Percentiles rank a stretch among this genome's conserved stretches.
phyloP scores from a whole-genome alignment of 2,888 invertebrate genomes.

The Meliscaeva auricollis region DNA sequence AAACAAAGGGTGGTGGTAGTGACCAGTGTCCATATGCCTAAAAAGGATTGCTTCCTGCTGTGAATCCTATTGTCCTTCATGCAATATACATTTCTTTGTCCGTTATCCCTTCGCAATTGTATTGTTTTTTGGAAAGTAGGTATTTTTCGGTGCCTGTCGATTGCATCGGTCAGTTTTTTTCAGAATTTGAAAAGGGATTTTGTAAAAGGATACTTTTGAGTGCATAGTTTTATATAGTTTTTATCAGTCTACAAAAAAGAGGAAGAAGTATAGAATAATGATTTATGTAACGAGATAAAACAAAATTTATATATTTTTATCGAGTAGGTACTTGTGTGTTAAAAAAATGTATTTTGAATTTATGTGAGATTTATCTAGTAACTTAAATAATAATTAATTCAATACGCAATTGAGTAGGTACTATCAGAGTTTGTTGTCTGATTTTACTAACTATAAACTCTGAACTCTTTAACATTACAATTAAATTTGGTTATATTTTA shows the following conservation, averaged over 20 bases:
- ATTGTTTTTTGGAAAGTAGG: slow-evolving; percentile 64
- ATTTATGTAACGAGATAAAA: background rate
- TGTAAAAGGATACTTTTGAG: slow-evolving; percentile 46
- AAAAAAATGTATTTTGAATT: too few relatives aligned
- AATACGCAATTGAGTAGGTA: too few relatives aligned
- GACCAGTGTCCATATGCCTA: slow-evolving; percentile 72
- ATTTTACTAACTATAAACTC: too few relatives aligned
- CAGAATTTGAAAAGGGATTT: slow-evolving; percentile 20
- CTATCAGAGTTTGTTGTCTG: too few relatives aligned
- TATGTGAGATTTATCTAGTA: too few relatives aligned
- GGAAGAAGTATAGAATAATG: background rate
- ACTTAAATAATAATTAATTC: too few relatives aligned
- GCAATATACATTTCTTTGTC: slow-evolving; percentile 35
- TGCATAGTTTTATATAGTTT: background rate
- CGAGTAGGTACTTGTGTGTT: too few relatives aligned
- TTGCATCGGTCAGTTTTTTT: slow-evolving; percentile 55
- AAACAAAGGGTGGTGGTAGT: slow-evolving; percentile 48
- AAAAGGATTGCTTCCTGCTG: slow-evolving; percentile 65
- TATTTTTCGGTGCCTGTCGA: slow-evolving; percentile 20
- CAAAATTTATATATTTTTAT: background rate
- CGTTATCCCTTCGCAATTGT: slow-evolving; percentile 73
- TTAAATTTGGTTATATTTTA: too few relatives aligned
- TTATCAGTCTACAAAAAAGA: background rate
- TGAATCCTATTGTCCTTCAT: slow-evolving; percentile 64
- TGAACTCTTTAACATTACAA: too few relatives aligned